Conservation (phyloP, 1,140 invertebrate genomes). For the Chlorops oryzae region DNA sequence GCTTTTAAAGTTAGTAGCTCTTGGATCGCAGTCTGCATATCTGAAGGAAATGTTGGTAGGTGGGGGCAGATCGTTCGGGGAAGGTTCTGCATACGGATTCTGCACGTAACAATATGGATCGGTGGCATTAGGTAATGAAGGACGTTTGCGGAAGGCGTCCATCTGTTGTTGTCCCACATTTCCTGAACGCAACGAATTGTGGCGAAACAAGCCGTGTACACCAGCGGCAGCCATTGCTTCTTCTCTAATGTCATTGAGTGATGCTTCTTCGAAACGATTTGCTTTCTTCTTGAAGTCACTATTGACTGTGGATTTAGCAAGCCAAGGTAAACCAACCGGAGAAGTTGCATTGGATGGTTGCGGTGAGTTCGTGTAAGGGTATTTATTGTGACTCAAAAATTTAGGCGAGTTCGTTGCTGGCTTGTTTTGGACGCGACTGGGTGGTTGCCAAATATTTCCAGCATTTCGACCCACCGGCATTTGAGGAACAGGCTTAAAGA, state of each 20-base stretch:
- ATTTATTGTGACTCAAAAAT: no score
- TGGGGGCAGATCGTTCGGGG: slow-evolving; percentile 19
- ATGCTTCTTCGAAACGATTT: slow-evolving; percentile 36
- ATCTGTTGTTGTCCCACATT: slow-evolving; percentile 11
- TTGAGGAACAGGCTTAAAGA: slow-evolving; percentile 39
- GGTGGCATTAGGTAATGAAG: slow-evolving; percentile 40
- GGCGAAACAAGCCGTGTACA: slow-evolving; percentile 27
- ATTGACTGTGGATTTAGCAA: slow-evolving; percentile 40
- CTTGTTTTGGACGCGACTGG: no score
- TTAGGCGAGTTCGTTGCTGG: neutral
- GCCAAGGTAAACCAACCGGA: slow-evolving; percentile 39
- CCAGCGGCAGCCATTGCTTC: slow-evolving; percentile 21
- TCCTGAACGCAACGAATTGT: slow-evolving; percentile 35
- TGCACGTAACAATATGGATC: slow-evolving; percentile 23
- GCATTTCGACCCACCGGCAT: slow-evolving; percentile 14
- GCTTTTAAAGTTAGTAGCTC: slow-evolving; percentile 31
- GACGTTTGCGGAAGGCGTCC: slow-evolving; percentile 36
- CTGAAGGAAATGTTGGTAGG: slow-evolving; percentile 43
- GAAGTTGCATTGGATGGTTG: slow-evolving; percentile 32
- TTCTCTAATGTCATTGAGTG: slow-evolving; percentile 28
- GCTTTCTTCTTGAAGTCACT: slow-evolving; percentile 38
- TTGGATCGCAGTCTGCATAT: slow-evolving; percentile 26
- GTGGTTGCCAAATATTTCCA: slow-evolving; percentile 17
- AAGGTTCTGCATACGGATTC: neutral
- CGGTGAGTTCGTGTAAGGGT: slow-evolving; percentile 27